Evolutionary conservation across 2,113 vertebrate genomes (phyloP), one percentile per base, ranked within the genome.

Genomic region (Salvelinus fontinalis): DNA sequence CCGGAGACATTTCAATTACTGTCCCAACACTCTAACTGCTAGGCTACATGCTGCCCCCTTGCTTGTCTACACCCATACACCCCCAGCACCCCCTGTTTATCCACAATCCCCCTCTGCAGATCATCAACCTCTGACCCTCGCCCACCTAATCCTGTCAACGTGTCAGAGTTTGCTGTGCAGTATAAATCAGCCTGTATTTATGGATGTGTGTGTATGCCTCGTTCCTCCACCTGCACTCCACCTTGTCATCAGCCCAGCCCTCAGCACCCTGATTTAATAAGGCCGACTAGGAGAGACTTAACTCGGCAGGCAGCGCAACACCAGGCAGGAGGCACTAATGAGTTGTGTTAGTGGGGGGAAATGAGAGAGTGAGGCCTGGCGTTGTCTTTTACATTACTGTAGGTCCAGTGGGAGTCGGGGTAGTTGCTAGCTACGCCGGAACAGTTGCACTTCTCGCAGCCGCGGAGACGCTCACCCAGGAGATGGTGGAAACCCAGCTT

Each of bases 401-500:
- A 98, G 81, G 91, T 90, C 90, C 96, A 96, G n/a, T 84, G 85
- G 83, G 97, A 97, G 16, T 87, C 89, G 16, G 85, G 86, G 85
- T 97, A 99, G 82, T 87, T 83, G 0, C 87, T 93, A 73, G 95
- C 89, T 76, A 98, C 90, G 1, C 97, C 97, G 73, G 97, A 98
- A 71, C 98, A 99, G 88, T 95, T 97, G 79, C 97, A 99, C 76
- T 95, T 94, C 4, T 97, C 96, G 26, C 98, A 99, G 70, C 98
- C 98, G 24, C 86, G 91, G 0, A 20, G 85, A 86, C 95, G 95
- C 71, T 92, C 87, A 48, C 91, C 84, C 75, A 95, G 95, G 75
- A 99, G 92, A 84, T 99, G 94, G 92, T 95, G 97, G 90, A 96
- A 98, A 44, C 97, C 95, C 5, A 88, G 4, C 86, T 96, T 98